Evolutionary conservation across 2,797 vertebrate genomes (phyloP), one percentile per base, ranked within the genome.

Genomic region (Microhierax caerulescens): DNA sequence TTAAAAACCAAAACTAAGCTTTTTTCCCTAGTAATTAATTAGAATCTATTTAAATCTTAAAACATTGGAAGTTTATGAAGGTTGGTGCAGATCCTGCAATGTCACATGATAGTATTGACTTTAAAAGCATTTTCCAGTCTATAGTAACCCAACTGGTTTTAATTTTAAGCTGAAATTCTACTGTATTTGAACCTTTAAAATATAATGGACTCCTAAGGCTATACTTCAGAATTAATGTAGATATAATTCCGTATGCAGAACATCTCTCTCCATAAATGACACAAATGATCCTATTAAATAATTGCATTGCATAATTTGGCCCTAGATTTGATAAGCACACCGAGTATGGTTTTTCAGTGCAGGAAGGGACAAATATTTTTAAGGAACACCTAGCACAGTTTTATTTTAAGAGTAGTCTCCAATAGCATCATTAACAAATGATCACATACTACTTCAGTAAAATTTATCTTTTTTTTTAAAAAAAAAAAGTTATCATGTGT

Each of bases 1-100:
- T 19, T 10, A 27, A 32, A 57, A 43, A 25, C 0, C 10, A 5
- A 19, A 56, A 9, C 2, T 12, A 27, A 81, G 10, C 3, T 50
- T 3, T 39, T 85, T 89, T 25, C 30, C 7, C 13, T 63, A 37
- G 17, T 68, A 41, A 78, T 39, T 79, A 45, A 50, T 72, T 64
- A 56, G 15, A 70, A 86, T 63, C 9, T 43, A 10, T 54, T 88
- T 45, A 50, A 59, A 18, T 47, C 56, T 67, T 43, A 39, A 78
- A 82, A 27, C 3, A 27, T 3, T 27, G 8, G 3, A 45, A 32
- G 15, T 34, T 73, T 41, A 23, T 6, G n/a, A 16, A 65, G 22
- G 8, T 8, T 63, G 13, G 2, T 77, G n/a, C 1, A 0, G 10
- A 2, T 63, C 12, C 32, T 72, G 39, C 41, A 69, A 10, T 37